phyloP scores from a whole-genome alignment of 2,888 invertebrate species.

The Melanostoma mellinum region DNA sequence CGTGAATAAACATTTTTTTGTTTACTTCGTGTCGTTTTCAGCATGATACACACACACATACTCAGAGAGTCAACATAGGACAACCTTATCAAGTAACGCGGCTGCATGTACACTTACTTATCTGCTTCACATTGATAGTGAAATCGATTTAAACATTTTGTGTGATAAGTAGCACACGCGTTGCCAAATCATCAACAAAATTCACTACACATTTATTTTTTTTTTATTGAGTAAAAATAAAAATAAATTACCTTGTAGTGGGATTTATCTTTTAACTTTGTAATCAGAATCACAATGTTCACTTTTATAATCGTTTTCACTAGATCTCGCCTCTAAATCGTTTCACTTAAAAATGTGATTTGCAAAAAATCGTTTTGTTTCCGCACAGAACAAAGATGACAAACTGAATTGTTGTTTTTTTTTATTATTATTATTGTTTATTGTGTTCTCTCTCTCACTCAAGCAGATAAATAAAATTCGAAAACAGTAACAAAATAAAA shows the following conservation, averaged over 20 bases:
- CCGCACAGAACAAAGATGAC: slow-evolving; percentile 35
- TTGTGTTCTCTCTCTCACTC: slow-evolving; percentile 27
- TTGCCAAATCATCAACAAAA: slow-evolving; percentile 24
- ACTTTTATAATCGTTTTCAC: slow-evolving; percentile 17
- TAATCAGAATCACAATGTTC: slow-evolving; percentile 1
- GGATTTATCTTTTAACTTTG: slow-evolving; percentile 15
- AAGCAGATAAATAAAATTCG: slow-evolving; percentile 18
- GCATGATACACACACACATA: background rate
- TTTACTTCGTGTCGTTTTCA: background rate
- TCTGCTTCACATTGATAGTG: slow-evolving; percentile 40
- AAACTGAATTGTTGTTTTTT: slow-evolving; percentile 45
- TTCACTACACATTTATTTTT: background rate
- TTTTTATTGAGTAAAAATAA: background rate
- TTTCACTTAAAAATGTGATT: slow-evolving; percentile 21
- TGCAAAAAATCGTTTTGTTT: slow-evolving; percentile 32
- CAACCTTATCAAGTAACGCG: slow-evolving; percentile 39
- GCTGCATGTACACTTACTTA: slow-evolving; percentile 11
- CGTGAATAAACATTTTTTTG: background rate
- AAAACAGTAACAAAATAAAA: slow-evolving; percentile 22
- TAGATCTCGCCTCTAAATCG: slow-evolving; percentile 4
- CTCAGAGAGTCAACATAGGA: slow-evolving; percentile 1
- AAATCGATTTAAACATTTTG: slow-evolving; percentile 31
- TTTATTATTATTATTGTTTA: slow-evolving; percentile 21
- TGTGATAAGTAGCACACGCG: background rate
- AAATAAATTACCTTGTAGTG: slow-evolving; percentile 24